A percentile compares a stretch with the other conserved stretches of the same genome.
These are phyloP conservation scores for Balanococcus diminutus DNA, from an alignment of 2,888 invertebrate species.

Conservation along the genomic window DNA sequence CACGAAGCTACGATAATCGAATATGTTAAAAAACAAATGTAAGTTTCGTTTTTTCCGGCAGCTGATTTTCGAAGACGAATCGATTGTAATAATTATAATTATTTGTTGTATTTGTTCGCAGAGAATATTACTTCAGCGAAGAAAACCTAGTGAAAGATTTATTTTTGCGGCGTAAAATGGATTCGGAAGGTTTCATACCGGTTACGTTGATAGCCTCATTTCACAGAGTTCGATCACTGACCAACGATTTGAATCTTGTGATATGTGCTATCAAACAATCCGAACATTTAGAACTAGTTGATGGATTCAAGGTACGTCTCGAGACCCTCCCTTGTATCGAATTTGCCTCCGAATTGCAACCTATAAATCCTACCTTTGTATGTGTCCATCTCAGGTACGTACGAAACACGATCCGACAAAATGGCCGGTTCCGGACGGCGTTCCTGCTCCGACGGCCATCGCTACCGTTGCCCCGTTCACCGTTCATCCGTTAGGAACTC, in stretches of 20 bases:
- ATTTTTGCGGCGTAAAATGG: conserved; percentile 97
- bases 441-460: conserved; percentile 56
- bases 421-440: conserved; percentile 83
- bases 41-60: conserved; percentile 63
- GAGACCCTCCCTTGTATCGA: too few relatives aligned
- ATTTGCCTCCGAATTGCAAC: neutral
- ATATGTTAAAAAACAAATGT: conserved; percentile 89
- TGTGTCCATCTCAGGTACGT: conserved; percentile 68
- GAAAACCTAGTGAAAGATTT: conserved; percentile 95
- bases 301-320: conserved; percentile 72
- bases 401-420: conserved; percentile 80
- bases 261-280: conserved; percentile 85
- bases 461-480: conserved; percentile 57
- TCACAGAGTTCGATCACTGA: conserved; percentile 87
- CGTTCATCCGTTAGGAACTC: conserved; percentile 59
- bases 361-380: neutral
- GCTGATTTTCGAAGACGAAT: too few relatives aligned
- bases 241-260: conserved; percentile 82
- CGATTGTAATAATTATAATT: too few relatives aligned
- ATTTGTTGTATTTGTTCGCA: conserved; percentile 62
- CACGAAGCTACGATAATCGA: conserved; percentile 77
- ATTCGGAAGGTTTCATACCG: conserved; percentile 88
- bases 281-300: conserved; percentile 70
- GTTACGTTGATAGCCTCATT: conserved; percentile 94
- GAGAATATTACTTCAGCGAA: conserved; percentile 98